These are phyloP conservation scores for Globodera rostochiensis DNA, from an alignment of 1,140 invertebrate species.

Conservation along the genomic window DNA sequence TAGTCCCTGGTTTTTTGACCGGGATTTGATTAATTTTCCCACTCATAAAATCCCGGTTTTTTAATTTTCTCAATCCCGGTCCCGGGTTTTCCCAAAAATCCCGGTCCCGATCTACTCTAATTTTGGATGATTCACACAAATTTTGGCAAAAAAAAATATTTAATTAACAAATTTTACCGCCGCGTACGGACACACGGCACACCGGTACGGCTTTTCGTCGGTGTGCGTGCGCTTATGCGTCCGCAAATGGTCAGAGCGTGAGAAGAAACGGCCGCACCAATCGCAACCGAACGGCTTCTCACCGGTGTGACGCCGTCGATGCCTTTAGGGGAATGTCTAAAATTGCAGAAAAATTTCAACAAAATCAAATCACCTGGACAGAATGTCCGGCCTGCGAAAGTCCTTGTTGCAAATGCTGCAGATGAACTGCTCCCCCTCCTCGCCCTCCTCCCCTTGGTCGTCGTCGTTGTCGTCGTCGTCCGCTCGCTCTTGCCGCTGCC, in stretches of 20 bases:
- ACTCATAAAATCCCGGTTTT: too few species aligned
- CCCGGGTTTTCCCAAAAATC: too few species aligned
- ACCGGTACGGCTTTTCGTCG: slow-evolving; percentile 90
- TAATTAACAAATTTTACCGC: slow-evolving; percentile 38
- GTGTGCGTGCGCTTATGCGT: slow-evolving; percentile 89
- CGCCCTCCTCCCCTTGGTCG: slow-evolving; percentile 32
- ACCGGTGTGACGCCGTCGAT: slow-evolving; percentile 73
- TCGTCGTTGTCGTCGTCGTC: slow-evolving; percentile 20
- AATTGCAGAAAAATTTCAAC: background rate
- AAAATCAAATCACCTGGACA: slow-evolving; percentile 38
- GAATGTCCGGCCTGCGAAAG: slow-evolving; percentile 51
- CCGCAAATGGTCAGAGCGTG: slow-evolving; percentile 86
- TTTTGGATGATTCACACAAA: slow-evolving; percentile 1
- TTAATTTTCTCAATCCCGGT: too few species aligned
- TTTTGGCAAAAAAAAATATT: too few species aligned
- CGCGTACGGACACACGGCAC: slow-evolving; percentile 74
- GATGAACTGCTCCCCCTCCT: slow-evolving; percentile 26
- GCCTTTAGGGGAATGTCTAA: slow-evolving; percentile 60
- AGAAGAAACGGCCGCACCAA: slow-evolving; percentile 96
- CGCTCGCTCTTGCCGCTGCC: background rate
- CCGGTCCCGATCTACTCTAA: too few species aligned
- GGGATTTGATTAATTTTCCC: too few species aligned
- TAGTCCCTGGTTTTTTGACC: too few species aligned
- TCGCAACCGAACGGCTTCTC: slow-evolving; percentile 95
- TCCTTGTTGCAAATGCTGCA: slow-evolving; percentile 40